These are phyloP conservation scores for Hemiscyllium ocellatum DNA, from an alignment of 2,113 vertebrate species.

Conservation along the genomic window DNA sequence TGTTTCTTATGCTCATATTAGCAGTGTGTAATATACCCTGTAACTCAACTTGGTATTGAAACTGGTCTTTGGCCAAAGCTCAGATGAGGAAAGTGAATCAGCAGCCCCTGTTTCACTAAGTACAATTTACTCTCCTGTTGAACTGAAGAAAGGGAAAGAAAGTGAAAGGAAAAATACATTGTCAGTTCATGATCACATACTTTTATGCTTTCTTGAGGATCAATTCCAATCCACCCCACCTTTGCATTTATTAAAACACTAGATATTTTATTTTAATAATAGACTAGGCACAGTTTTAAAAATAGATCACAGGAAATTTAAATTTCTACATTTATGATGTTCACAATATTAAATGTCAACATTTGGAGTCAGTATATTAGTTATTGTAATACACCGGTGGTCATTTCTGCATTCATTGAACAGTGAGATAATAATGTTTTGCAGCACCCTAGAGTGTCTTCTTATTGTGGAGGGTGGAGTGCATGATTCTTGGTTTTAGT, in stretches of 20 bases:
- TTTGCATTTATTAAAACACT: too few relatives aligned
- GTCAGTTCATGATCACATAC: background rate
- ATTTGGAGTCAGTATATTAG: background rate
- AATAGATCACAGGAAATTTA: background rate
- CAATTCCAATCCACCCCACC: too few relatives aligned
- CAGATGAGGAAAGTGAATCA: background rate
- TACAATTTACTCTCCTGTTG: background rate
- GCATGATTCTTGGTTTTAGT: background rate
- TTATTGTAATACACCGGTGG: background rate
- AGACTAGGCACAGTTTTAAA: background rate
- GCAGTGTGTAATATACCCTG: background rate
- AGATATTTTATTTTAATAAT: background rate
- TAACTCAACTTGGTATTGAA: background rate
- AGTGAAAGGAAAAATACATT: background rate
- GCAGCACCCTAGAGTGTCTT: background rate
- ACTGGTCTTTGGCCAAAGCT: background rate
- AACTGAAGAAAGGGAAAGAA: background rate
- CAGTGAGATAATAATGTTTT: background rate
- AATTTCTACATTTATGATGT: background rate
- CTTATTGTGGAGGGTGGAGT: too few relatives aligned
- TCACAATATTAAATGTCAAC: background rate
- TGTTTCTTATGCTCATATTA: background rate
- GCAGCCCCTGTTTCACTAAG: background rate
- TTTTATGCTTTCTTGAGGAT: background rate
- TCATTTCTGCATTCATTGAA: background rate